These are phyloP conservation scores for Megalops cyprinoides DNA, from an alignment of 2,797 vertebrate genomes.

Conservation along the genomic window DNA sequence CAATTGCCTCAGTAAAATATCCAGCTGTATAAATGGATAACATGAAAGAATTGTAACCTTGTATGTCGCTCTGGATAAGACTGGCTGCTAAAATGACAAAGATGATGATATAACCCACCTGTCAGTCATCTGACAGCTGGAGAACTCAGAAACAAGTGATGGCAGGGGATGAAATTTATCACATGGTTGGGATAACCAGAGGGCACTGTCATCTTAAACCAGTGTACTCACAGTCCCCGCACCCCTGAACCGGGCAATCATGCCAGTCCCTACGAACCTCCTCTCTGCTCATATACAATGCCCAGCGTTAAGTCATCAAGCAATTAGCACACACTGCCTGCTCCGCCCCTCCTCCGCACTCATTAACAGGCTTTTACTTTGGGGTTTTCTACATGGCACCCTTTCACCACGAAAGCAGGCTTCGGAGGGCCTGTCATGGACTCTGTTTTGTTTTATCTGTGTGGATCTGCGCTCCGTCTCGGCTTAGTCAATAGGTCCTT, in stretches of 20 bases:
- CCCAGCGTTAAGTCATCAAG: background rate
- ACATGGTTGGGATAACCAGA: background rate
- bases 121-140: background rate
- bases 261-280: background rate
- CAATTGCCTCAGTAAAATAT: too few species aligned
- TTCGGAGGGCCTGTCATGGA: background rate
- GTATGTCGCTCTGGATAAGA: too few species aligned
- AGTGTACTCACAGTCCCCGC: too few species aligned
- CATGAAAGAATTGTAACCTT: too few species aligned
- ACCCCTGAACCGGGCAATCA: background rate
- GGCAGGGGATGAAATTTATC: background rate
- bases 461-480: too few species aligned
- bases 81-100: too few species aligned
- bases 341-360: background rate
- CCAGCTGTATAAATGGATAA: too few species aligned
- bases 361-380: background rate
- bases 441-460: background rate
- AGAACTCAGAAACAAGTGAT: background rate
- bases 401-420: background rate
- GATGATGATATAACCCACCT: too few species aligned
- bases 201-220: background rate
- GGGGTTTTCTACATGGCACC: background rate
- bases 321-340: background rate
- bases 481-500: background rate
- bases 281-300: background rate